Evolutionary conservation across 2,888 invertebrate genomes (phyloP), one percentile per base, ranked within the genome.

Genomic region (Nesidiocoris tenuis): DNA sequence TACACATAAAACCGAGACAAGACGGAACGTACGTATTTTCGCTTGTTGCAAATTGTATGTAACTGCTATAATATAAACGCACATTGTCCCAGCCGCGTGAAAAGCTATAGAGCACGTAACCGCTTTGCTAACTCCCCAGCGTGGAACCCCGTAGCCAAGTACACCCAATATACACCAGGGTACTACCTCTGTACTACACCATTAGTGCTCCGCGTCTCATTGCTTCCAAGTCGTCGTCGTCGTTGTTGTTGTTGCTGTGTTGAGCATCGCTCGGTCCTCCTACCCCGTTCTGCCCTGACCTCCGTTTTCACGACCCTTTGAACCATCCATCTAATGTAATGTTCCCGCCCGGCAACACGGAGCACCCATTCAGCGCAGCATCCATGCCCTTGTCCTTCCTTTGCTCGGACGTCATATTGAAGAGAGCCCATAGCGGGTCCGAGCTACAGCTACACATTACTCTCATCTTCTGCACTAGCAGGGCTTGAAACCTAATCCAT

Each of bases 321-420:
- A 24, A 70, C 70, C 59, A 70, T 70, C 59, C 70, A 59, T 70
- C 70, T 70, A 70, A 70, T 59, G 70, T 70, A 70, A 70, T 70
- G 70, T 57, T 57, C 70, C 24, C 18, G 59, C 59, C 24, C 25
- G 39, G 39, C 39, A 39, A 39, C 39, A 39, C 39, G 12, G 12
- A 39, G 39, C 25, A 17, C 12, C 65, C 25, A 16, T 65, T 65
- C 22, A 17, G 24, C 23, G 2, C 16, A 64, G 61, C 24, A 16
- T 23, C 1, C 39, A 39, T 5, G 17, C 65, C 22, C 63, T 9
- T 21, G 3, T 16, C 63, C 16, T 5, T 21, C 63, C 18, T 63
- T 63, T n/a, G n/a, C n/a, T 63, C 25, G 39, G 39, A 39, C 39
- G 39, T 39, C 39, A 39, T 39, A 39, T 39, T 39, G 39, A 39